These are phyloP conservation scores for Schlechtendalia chinensis DNA, from an alignment of 1,140 invertebrate species.

Conservation along the genomic window DNA sequence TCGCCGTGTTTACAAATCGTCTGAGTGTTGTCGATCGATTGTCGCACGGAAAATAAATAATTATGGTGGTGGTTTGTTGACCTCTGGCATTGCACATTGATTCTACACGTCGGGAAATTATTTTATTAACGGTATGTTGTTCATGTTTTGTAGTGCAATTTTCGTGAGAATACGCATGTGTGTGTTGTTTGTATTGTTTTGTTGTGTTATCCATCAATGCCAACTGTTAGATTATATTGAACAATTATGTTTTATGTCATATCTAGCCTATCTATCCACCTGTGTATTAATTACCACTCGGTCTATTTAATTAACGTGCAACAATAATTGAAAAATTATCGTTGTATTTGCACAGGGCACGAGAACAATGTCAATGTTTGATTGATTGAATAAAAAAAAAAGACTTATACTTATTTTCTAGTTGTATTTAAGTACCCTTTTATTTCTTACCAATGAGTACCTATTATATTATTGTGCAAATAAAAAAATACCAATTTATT, in stretches of 20 bases:
- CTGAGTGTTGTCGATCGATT: not conserved
- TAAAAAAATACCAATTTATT: too few relatives aligned
- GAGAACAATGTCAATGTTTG: not conserved
- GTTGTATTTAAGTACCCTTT: not conserved
- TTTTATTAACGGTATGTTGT: constrained; percentile 18
- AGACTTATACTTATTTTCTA: not conserved
- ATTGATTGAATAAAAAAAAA: not conserved
- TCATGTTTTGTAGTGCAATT: constrained; percentile 7
- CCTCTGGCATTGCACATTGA: constrained; percentile 3
- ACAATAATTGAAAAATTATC: constrained; percentile 1
- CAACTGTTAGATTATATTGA: not conserved
- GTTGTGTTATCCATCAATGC: not conserved
- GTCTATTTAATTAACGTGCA: too few relatives aligned
- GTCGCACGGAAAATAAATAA: constrained; percentile 1
- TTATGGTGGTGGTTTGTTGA: constrained; percentile 43
- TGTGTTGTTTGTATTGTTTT: too few relatives aligned
- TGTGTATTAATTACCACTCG: too few relatives aligned
- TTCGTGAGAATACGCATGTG: not conserved
- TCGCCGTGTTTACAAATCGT: not conserved
- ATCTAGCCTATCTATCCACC: too few relatives aligned
- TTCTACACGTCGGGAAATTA: not conserved
- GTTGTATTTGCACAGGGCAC: constrained; percentile 17
- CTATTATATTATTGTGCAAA: not conserved
- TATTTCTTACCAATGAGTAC: not conserved
- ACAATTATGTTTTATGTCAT: not conserved